Evolutionary conservation across 2,797 vertebrate genomes (phyloP), one percentile per base, ranked within the genome.

Genomic region (Neosalanx taihuensis): DNA sequence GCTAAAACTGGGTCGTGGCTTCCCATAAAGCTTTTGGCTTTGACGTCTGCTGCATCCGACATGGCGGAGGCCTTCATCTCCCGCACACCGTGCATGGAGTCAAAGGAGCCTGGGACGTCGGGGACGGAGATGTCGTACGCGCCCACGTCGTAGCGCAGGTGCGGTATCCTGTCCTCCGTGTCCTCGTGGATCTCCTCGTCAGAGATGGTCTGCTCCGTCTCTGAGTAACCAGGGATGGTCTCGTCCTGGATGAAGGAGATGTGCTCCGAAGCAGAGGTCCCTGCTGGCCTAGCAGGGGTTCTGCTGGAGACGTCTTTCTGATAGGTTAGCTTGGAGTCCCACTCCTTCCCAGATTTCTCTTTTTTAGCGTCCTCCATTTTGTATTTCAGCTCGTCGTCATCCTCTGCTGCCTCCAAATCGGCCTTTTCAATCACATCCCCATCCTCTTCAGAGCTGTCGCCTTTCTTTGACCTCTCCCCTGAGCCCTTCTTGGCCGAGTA

Each of bases 111-210:
- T 0, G 94, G 91, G 60, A 92, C 90, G 46, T 96, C 95, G 1
- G 96, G 93, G 72, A 96, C 94, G 5, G 95, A 94, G 78, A 96
- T 86, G 65, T 97, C 95, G 72, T 94, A 95, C 0, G 93, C 87
- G 70, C 85, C 91, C 33, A 94, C 89, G 63, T 96, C 95, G 7
- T 96, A 96, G 70, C 92, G 93, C 70, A 98, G 89, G 72, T 95
- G 96, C 69, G 94, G 93, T 41, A 96, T 93, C 73, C 94, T 91
- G 64, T 99, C 97, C 74, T 98, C 97, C 0, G 94, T 90, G 53
- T 99, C 97, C 15, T 99, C 97, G 0, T 98, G 96, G 77, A 98
- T 98, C 87, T 99, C 98, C 81, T 99, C 98, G 69, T 99, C 97
- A 20, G 98, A 99, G 84, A 99, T 95, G 2, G 97, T 99, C 90